Conservation (phyloP, 2,888 invertebrate species). For the Philhelius pedissequus region DNA sequence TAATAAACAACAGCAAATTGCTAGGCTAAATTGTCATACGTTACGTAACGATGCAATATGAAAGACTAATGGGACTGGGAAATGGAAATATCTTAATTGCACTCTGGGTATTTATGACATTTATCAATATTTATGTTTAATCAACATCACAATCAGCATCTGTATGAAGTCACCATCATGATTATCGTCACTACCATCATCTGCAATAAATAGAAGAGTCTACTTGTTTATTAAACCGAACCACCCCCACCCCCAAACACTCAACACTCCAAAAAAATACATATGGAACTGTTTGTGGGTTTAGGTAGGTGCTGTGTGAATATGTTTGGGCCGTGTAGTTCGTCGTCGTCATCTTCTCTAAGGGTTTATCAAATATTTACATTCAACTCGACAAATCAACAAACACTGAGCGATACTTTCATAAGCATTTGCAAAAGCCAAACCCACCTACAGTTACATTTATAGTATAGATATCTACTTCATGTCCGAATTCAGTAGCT, state of each 20-base stretch:
- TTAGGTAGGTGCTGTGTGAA: background rate
- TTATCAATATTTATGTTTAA: conserved; percentile 68
- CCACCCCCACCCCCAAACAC: no score
- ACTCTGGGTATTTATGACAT: conserved; percentile 64
- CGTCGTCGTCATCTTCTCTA: conserved; percentile 48
- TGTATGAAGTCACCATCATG: conserved; percentile 23
- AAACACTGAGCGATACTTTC: conserved; percentile 10
- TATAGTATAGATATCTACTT: background rate
- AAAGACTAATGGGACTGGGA: background rate
- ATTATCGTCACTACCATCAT: conserved; percentile 49
- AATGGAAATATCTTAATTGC: conserved; percentile 35
- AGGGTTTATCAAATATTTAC: conserved; percentile 65
- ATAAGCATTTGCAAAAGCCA: conserved; percentile 41
- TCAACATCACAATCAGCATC: conserved; percentile 62
- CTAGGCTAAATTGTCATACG: background rate
- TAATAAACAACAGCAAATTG: background rate
- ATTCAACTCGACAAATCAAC: conserved; percentile 54
- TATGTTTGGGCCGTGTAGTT: conserved; percentile 9
- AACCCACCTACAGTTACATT: background rate
- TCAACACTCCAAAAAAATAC: background rate
- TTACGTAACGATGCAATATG: background rate
- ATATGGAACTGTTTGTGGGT: background rate
- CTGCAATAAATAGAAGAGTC: background rate
- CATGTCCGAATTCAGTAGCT: background rate
- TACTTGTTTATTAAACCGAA: background rate